Base-by-base conservation (phyloP, 2,888 invertebrate species). In the Nephrotoma flavescens region DNA sequence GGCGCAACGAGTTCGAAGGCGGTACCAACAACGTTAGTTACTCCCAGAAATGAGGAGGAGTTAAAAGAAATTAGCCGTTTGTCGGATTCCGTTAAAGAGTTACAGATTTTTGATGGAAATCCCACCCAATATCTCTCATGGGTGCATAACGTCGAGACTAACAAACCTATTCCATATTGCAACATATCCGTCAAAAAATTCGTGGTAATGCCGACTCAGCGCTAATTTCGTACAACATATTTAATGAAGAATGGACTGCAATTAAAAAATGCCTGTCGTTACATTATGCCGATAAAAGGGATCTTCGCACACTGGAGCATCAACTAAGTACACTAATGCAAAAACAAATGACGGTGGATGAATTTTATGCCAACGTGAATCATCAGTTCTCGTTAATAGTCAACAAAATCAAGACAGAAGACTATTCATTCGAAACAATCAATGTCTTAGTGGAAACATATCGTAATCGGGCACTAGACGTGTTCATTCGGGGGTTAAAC, bases 351-450 rank as follows among this genome's bases (percentile, higher is more conserved):
- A 85, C 41, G 7, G 7, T 87, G 4, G 84, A 86, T 47, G 84
- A 84, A 41, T 86, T 86, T 15, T 86, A 86, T 12, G 71, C n/a
- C 88, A 88, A 88, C 31, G 87, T 88, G 19, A 19, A 19, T 1
- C 19, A 19, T 19, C 19, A 19, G 19, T 19, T 19, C 19, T 19
- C 19, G 19, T 19, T 19, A 19, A 19, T 19, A 19, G 19, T 19
- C 6, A 88, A 88, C 42, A 88, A 89, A 71, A 44, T 89, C 4
- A 88, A 89, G 87, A 87, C 88, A 0, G 88, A 88, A 84, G 86
- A 87, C 44, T 87, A 88, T 86, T 87, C 88, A 0, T 83, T 71
- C 7, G 88, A 88, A 86, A 88, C 88, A 6, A 88, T 88, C 31
- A 19, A 19, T 19, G 19, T 19, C 19, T 19, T 19, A 19, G 19